phyloP scores from a whole-genome alignment of 2,888 invertebrate genomes.

The Ormia ochracea region DNA sequence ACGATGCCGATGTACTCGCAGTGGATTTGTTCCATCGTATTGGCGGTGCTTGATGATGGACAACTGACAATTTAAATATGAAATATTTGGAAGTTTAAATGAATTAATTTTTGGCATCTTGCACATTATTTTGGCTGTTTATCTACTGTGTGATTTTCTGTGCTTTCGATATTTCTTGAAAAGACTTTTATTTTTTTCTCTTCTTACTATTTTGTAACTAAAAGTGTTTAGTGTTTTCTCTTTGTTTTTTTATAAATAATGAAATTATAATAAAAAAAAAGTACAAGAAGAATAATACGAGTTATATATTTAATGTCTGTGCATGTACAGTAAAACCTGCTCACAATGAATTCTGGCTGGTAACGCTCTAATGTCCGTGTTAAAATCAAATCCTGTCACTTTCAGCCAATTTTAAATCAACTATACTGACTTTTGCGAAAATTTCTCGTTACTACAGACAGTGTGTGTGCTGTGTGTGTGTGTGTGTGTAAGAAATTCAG shows the following conservation, averaged over 20 bases:
- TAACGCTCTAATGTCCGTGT: too few relatives aligned
- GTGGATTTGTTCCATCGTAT: not conserved
- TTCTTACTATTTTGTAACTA: not conserved
- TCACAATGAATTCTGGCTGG: too few relatives aligned
- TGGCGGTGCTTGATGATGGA: conserved; percentile 32
- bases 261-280: not conserved
- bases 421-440: too few relatives aligned
- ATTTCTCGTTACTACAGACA: too few relatives aligned
- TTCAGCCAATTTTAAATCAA: too few relatives aligned
- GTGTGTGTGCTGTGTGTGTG: too few relatives aligned
- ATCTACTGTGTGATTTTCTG: not conserved
- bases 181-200: not conserved
- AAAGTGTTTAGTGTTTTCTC: not conserved
- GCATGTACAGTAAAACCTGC: too few relatives aligned
- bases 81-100: conserved; percentile 51
- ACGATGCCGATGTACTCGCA: not conserved
- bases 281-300: not conserved
- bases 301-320: not conserved
- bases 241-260: not conserved
- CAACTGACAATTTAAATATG: conserved; percentile 53
- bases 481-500: too few relatives aligned
- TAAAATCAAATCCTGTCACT: too few relatives aligned
- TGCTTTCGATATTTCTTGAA: not conserved
- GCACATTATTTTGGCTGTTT: conserved; percentile 18
- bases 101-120: conserved; percentile 31